Evolutionary conservation across 2,888 invertebrate species (phyloP), one percentile per base, ranked within the genome.

Genomic region (Macropis europaea): DNA sequence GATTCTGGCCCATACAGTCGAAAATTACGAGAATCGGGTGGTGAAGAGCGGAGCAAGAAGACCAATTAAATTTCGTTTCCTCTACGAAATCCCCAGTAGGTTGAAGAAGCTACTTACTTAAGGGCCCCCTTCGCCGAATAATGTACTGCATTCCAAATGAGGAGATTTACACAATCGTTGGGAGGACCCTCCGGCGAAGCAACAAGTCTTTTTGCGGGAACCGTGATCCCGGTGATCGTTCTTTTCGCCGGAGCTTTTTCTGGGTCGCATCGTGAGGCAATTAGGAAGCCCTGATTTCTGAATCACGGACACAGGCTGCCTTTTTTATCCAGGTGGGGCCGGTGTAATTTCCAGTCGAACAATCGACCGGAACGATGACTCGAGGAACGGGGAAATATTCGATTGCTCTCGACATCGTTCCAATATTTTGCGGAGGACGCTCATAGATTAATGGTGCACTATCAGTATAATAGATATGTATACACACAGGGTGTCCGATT

Each of bases 111-210:
- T 74, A 56, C 71, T 74, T 77, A 71, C 75, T 76, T 71, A 76
- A 75, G 68, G 68, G n/a, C n/a, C 56, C 47, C 71, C 66, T 64
- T 48, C 53, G 62, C 43, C n/a, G 75, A 66, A 82, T 82, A 81
- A 84, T 79, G 82, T 78, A 77, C 73, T 80, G 83, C 69, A 82
- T 83, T 73, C 62, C 64, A 77, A 83, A 84, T 78, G 81, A 84
- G 78, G 54, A 62, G 70, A 77, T 82, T 82, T 82, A 80, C 77
- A 84, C 78, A 82, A 84, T 85, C 71, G 38, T 26, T 59, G 64
- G 52, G 70, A 38, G 67, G 54, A 66, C 69, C 62, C 62, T 66
- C 59, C 50, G 43, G 24, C 56, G 76, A 73, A 61, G 71, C 73
- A 76, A 78, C 62, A 54, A 63, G 74, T 69, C 57, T 80, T 73